Percentiles rank a stretch among this genome's conserved stretches.
phyloP scores from a whole-genome alignment of 2,113 vertebrate genomes.

The Phylloscopus whistleri region DNA sequence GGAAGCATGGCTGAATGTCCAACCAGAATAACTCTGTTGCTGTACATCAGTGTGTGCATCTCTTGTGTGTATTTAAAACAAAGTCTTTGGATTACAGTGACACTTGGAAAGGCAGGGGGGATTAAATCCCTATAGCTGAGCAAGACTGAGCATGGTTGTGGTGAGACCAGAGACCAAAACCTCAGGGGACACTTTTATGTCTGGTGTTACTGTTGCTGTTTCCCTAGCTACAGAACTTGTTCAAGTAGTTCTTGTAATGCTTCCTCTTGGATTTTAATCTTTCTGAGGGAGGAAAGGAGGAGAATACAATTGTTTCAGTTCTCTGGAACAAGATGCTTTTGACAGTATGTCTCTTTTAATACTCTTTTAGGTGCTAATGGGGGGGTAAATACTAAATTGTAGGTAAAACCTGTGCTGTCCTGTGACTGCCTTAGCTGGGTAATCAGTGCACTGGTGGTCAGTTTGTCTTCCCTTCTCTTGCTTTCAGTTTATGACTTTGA shows the following conservation, averaged over 20 bases:
- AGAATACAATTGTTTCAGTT: not conserved
- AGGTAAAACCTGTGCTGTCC: not conserved
- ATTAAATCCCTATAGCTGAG: not conserved
- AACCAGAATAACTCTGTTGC: not conserved
- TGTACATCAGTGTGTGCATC: accelerated
- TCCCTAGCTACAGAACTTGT: not conserved
- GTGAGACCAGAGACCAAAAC: not conserved
- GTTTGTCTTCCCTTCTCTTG: not conserved
- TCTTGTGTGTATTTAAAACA: not conserved
- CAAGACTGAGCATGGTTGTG: not conserved
- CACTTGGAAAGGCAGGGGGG: not conserved
- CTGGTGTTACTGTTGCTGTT: not conserved
- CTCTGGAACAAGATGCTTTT: not conserved
- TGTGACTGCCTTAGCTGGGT: not conserved
- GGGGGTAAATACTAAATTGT: not conserved
- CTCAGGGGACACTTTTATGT: not conserved
- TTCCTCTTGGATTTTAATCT: not conserved
- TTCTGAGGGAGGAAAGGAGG: not conserved
- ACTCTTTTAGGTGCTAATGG: not conserved
- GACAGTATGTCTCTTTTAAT: not conserved
- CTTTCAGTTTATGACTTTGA: not conserved
- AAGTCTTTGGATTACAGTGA: not conserved
- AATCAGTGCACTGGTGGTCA: not conserved
- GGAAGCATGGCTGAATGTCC: not conserved
- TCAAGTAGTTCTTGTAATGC: not conserved